phyloP scores from a whole-genome alignment of 2,888 invertebrate genomes.

The Pilophorus perplexus region DNA sequence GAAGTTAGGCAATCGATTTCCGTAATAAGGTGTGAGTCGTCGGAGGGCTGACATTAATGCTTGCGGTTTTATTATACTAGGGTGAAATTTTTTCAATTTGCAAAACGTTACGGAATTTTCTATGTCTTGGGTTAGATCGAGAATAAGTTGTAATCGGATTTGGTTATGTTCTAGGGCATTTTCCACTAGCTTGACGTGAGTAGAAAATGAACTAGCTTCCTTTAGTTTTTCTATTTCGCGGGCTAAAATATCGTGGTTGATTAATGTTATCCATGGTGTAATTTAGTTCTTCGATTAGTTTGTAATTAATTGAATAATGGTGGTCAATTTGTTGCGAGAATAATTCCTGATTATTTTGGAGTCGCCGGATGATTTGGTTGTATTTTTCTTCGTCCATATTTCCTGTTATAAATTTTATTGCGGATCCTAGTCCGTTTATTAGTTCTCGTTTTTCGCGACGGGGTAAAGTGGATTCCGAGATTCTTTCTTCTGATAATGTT shows the following conservation, averaged over 20 bases:
- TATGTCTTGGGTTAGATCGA: slow-evolving; percentile 4
- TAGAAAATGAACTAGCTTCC: not conserved
- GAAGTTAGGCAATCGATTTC: not conserved
- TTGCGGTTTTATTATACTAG: not conserved
- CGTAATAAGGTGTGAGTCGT: not conserved
- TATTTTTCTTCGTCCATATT: no score
- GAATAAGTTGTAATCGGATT: not conserved
- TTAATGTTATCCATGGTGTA: not conserved
- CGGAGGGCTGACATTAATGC: not conserved
- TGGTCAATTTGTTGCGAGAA: not conserved
- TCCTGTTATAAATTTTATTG: no score
- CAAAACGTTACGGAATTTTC: slow-evolving; percentile 8
- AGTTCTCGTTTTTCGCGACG: not conserved
- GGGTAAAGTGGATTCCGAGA: not conserved
- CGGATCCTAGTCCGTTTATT: not conserved
- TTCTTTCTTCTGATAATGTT: not conserved
- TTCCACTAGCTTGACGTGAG: not conserved
- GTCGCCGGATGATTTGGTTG: not conserved
- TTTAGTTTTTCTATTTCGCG: not conserved
- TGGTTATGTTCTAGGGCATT: slow-evolving; percentile 7
- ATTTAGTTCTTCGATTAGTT: not conserved
- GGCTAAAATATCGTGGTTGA: not conserved
- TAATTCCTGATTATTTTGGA: not conserved
- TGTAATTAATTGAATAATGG: not conserved
- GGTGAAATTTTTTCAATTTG: not conserved